These are phyloP conservation scores for Uria aalge DNA, from an alignment of 2,113 vertebrate genomes.

Conservation along the genomic window DNA sequence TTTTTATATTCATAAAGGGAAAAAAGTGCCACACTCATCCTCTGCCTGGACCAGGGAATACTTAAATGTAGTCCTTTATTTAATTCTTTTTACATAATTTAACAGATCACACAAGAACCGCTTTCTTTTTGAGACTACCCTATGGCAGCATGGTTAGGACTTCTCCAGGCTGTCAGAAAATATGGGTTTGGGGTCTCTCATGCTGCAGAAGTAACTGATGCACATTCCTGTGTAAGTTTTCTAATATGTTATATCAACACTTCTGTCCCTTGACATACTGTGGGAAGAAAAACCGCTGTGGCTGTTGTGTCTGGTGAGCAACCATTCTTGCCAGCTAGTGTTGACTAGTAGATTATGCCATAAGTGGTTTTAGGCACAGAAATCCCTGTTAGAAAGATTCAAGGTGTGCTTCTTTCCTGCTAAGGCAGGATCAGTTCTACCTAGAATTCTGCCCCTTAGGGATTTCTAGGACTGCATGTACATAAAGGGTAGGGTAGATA, in stretches of 20 bases:
- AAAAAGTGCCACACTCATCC: not conserved
- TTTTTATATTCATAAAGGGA: not conserved
- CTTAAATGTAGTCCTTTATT: not conserved
- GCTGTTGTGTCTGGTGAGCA: not conserved
- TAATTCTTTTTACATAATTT: not conserved
- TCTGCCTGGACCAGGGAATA: not conserved
- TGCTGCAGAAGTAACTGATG: not conserved
- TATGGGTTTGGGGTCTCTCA: not conserved
- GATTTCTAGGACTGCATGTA: not conserved
- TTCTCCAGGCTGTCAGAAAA: not conserved
- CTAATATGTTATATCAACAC: not conserved
- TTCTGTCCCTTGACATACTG: not conserved
- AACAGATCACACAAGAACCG: not conserved
- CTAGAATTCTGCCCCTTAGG: not conserved
- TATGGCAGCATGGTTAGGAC: fast-evolving
- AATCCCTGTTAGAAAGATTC: not conserved
- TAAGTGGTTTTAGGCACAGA: not conserved
- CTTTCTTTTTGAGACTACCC: not conserved
- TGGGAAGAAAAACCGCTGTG: not conserved
- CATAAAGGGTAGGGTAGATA: not conserved
- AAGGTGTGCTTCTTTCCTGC: not conserved
- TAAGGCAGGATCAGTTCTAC: not conserved
- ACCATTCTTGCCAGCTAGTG: not conserved
- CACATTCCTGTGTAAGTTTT: fast-evolving
- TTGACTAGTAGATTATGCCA: not conserved